These are phyloP conservation scores for Apoda limacodes DNA, from an alignment of 2,888 invertebrate species.

Conservation along the genomic window DNA sequence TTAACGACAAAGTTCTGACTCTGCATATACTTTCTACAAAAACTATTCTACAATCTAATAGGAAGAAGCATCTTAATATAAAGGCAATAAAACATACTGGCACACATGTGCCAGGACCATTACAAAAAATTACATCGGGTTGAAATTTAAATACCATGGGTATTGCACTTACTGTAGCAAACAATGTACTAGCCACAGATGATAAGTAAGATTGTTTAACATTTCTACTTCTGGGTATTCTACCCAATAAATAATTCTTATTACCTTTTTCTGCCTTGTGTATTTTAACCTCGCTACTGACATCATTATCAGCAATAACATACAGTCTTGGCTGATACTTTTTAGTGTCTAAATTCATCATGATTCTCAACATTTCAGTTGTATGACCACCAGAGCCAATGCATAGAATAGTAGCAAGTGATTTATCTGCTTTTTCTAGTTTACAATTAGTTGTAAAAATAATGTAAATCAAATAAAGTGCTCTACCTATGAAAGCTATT, in stretches of 20 bases:
- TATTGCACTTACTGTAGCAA: slow-evolving; percentile 76
- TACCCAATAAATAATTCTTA: slow-evolving; percentile 55
- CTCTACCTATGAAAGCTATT: slow-evolving; percentile 24
- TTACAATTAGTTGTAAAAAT: slow-evolving; percentile 32
- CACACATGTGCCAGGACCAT: slow-evolving; percentile 97
- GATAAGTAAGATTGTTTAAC: slow-evolving; percentile 89
- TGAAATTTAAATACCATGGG: slow-evolving; percentile 75
- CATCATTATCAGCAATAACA: slow-evolving; percentile 82
- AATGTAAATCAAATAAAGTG: slow-evolving; percentile 29
- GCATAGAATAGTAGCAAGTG: slow-evolving; percentile 69
- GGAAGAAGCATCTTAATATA: slow-evolving; percentile 75
- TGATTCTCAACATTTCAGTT: slow-evolving; percentile 88
- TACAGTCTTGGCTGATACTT: slow-evolving; percentile 82
- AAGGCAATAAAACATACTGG: slow-evolving; percentile 88
- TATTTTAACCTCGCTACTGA: slow-evolving; percentile 79
- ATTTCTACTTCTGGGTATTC: slow-evolving; percentile 86
- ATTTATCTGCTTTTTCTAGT: slow-evolving; percentile 23
- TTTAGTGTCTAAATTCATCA: slow-evolving; percentile 70
- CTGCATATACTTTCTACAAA: slow-evolving; percentile 97
- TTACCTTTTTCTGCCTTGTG: slow-evolving; percentile 50
- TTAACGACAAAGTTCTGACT: slow-evolving; percentile 88
- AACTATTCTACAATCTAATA: slow-evolving; percentile 80
- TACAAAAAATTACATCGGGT: slow-evolving; percentile 89
- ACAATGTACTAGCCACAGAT: slow-evolving; percentile 81
- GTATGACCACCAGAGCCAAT: slow-evolving; percentile 94